These are phyloP conservation scores for Gnathonemus longibarbis DNA, from an alignment of 2,113 vertebrate species.

Conservation along the genomic window DNA sequence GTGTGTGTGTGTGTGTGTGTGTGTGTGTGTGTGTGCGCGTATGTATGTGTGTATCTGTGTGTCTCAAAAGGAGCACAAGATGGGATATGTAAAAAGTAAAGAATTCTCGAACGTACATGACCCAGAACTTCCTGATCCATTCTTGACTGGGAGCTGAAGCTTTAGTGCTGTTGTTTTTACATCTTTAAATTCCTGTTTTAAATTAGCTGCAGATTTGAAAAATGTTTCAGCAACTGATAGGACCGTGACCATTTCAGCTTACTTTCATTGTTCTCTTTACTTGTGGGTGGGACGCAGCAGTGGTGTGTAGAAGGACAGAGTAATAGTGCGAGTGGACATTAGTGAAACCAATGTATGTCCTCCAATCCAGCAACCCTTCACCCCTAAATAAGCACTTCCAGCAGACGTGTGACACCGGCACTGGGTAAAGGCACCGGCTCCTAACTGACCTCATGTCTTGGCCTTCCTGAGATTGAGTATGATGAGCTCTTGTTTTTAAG, in stretches of 20 bases:
- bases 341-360: background rate
- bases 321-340: background rate
- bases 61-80: background rate
- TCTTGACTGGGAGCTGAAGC: background rate
- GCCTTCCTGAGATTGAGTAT: background rate
- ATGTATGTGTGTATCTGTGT: no score
- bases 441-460: background rate
- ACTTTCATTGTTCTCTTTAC: background rate
- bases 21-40: no score
- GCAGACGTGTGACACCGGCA: background rate
- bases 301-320: background rate
- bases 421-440: background rate
- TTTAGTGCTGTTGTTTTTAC: background rate
- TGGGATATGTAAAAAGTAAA: background rate
- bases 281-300: background rate
- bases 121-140: background rate
- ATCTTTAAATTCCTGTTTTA: background rate
- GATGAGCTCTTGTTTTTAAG: background rate
- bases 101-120: background rate
- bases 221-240: background rate
- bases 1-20: background rate
- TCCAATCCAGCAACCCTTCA: background rate
- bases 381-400: background rate
- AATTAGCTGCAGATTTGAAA: background rate
- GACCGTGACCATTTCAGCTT: background rate